Evolutionary conservation across 1,140 invertebrate species (phyloP).

Genomic region (Adoxophyes honmai): DNA sequence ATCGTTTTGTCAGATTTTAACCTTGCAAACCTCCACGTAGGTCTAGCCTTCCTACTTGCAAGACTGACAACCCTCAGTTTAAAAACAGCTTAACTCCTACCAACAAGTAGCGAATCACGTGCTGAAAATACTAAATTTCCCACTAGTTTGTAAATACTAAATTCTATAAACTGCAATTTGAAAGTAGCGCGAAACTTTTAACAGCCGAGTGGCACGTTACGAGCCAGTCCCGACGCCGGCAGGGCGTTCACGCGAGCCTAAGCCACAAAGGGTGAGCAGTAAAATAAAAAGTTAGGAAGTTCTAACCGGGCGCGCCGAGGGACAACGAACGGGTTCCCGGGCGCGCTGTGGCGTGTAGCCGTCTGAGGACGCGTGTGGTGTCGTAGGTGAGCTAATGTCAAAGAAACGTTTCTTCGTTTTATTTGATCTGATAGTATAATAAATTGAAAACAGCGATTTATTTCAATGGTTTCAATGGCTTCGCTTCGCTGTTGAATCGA

Average conservation of each 20-base stretch:
- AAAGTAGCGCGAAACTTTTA: conserved; percentile 39
- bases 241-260: conserved; percentile 57
- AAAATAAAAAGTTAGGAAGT: conserved; percentile 70
- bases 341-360: conserved; percentile 41
- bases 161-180: conserved; percentile 11
- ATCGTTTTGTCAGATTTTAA: no score
- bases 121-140: conserved; percentile 1
- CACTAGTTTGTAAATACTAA: conserved; percentile 1
- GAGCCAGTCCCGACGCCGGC: conserved; percentile 29
- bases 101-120: neutral
- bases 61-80: no score
- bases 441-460: no score
- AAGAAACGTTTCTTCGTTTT: no score
- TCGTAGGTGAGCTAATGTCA: no score
- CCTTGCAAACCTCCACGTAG: no score
- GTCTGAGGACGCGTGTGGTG: conserved; percentile 7
- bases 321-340: conserved; percentile 60
- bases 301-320: conserved; percentile 65
- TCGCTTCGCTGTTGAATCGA: no score
- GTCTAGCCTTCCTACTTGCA: no score
- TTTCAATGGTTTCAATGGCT: no score
- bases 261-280: conserved; percentile 59
- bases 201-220: conserved; percentile 28
- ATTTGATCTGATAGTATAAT: no score
- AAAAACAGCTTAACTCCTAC: no score